These are phyloP conservation scores for Serrognathus titanus DNA, from an alignment of 2,888 invertebrate species.

Conservation along the genomic window DNA sequence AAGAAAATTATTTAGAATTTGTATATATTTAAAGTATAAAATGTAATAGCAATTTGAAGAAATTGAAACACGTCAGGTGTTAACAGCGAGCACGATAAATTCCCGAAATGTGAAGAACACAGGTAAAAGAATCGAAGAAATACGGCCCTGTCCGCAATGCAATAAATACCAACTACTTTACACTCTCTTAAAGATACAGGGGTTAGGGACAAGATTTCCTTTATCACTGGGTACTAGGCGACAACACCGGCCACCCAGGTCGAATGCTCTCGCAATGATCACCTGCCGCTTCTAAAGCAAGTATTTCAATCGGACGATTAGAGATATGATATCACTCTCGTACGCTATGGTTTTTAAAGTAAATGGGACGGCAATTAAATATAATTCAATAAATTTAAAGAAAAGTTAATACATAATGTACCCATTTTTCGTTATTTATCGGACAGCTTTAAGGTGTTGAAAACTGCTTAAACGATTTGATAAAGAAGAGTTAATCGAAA, in stretches of 20 bases:
- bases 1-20: too few species aligned
- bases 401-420: too few species aligned
- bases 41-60: neutral
- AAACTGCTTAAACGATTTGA: too few species aligned
- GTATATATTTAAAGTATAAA: too few species aligned
- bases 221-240: conserved; percentile 10
- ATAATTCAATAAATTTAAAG: too few species aligned
- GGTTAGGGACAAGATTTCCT: conserved; percentile 15
- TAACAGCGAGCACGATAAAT: neutral
- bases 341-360: too few species aligned
- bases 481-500: too few species aligned
- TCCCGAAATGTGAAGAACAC: too few species aligned
- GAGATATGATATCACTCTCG: conserved; percentile 4
- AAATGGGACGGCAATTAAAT: too few species aligned
- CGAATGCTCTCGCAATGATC: conserved; percentile 3
- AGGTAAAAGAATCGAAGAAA: neutral
- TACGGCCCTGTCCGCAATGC: conserved; percentile 12
- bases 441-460: too few species aligned
- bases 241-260: conserved; percentile 15
- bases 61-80: neutral
- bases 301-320: conserved; percentile 4
- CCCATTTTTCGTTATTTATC: too few species aligned
- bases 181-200: conserved; percentile 12
- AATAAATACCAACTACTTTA: conserved; percentile 15
- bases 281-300: neutral